Evolutionary conservation across 2,113 vertebrate genomes (phyloP).

Genomic region (Sander vitreus): DNA sequence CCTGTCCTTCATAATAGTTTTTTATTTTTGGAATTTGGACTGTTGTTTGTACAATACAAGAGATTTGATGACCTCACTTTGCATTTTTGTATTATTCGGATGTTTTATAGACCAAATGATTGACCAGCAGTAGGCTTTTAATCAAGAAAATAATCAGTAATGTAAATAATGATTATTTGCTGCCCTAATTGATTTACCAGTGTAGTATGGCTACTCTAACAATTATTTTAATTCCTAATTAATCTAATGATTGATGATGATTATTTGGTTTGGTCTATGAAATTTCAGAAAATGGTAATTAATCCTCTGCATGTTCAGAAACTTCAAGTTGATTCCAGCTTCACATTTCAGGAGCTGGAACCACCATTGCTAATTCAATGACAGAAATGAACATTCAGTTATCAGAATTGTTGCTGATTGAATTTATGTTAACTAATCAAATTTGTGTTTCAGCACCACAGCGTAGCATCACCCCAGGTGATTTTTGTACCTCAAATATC

Average conservation of each 20-base stretch:
- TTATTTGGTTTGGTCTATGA: neutral
- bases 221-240: neutral
- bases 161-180: neutral
- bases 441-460: neutral
- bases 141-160: neutral
- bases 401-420: neutral
- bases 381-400: neutral
- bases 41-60: neutral
- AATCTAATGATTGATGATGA: neutral
- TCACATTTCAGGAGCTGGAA: neutral
- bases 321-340: neutral
- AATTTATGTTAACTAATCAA: neutral
- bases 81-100: neutral
- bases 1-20: neutral
- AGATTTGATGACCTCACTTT: neutral
- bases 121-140: neutral
- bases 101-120: neutral
- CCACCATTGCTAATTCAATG: neutral
- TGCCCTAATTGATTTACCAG: neutral
- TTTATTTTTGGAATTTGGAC: neutral
- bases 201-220: neutral
- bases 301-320: too few relatives aligned
- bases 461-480: neutral
- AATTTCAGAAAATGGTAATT: neutral
- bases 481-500: neutral